These are phyloP conservation scores for Phalacrocorax brasilianus DNA, from an alignment of 2,113 vertebrate species.

Conservation along the genomic window DNA sequence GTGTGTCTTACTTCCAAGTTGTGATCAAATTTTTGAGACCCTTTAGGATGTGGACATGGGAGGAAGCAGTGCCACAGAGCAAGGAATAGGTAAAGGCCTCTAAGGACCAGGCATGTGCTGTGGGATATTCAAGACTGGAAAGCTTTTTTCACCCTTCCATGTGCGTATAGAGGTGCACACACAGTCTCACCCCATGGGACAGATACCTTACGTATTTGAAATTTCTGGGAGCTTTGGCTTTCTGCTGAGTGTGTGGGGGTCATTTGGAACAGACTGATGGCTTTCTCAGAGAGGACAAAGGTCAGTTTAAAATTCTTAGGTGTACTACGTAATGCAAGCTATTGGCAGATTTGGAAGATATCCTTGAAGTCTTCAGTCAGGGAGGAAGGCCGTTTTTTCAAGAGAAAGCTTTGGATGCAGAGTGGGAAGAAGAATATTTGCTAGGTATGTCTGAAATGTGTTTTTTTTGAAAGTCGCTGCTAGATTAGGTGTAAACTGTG, in stretches of 20 bases:
- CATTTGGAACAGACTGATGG: neutral
- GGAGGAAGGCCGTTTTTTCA: neutral
- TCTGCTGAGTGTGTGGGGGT: neutral
- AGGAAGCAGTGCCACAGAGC: neutral
- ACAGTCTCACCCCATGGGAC: neutral
- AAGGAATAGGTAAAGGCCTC: neutral
- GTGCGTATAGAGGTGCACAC: rapidly evolving
- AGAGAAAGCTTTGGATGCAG: neutral
- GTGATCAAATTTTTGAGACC: neutral
- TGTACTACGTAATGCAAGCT: constrained; percentile 4
- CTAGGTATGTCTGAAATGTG: neutral
- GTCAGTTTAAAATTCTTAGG: constrained; percentile 24
- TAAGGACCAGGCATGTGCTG: neutral
- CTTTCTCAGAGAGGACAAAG: neutral
- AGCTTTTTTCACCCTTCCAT: neutral
- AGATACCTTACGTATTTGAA: neutral
- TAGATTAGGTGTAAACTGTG: neutral
- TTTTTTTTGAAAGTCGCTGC: constrained; percentile 14
- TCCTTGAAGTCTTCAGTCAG: neutral
- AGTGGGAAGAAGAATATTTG: neutral
- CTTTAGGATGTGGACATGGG: neutral
- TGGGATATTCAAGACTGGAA: neutral
- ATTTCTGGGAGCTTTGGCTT: neutral
- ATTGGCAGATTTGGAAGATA: neutral
- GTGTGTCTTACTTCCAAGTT: neutral